phyloP scores from a whole-genome alignment of 1,140 invertebrate species.

The Caenorhabditis remanei region DNA sequence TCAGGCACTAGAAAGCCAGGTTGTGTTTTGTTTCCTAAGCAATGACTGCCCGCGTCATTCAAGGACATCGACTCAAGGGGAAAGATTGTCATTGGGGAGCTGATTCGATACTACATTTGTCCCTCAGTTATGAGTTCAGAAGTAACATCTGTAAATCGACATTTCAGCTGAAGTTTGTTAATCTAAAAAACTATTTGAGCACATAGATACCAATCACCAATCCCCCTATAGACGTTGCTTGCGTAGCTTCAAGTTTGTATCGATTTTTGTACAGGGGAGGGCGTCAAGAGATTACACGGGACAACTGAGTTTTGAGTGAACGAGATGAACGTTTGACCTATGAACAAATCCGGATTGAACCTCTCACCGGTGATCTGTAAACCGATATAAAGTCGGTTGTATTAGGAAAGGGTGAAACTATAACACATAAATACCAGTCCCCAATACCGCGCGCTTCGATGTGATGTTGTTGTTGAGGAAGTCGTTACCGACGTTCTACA shows the following conservation, averaged over 20 bases:
- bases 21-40: no score
- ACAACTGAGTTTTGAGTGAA: no score
- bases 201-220: constrained; percentile 28
- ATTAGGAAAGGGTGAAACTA: background rate
- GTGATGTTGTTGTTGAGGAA: background rate
- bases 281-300: no score
- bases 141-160: constrained; percentile 21
- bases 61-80: background rate
- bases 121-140: background rate
- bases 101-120: background rate
- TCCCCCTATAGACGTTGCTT: background rate
- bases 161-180: background rate
- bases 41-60: no score
- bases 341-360: background rate
- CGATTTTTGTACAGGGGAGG: no score
- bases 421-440: constrained; percentile 35
- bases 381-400: constrained; percentile 2
- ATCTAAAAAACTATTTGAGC: background rate
- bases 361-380: constrained; percentile 27
- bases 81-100: background rate
- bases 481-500: constrained; percentile 35
- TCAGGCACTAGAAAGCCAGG: no score
- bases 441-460: background rate
- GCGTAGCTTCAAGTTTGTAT: background rate
- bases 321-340: no score